A percentile compares a stretch with the other conserved stretches of the same genome.
These are phyloP conservation scores for Mechanitis mazaeus DNA, from an alignment of 2,888 invertebrate species.

Conservation along the genomic window DNA sequence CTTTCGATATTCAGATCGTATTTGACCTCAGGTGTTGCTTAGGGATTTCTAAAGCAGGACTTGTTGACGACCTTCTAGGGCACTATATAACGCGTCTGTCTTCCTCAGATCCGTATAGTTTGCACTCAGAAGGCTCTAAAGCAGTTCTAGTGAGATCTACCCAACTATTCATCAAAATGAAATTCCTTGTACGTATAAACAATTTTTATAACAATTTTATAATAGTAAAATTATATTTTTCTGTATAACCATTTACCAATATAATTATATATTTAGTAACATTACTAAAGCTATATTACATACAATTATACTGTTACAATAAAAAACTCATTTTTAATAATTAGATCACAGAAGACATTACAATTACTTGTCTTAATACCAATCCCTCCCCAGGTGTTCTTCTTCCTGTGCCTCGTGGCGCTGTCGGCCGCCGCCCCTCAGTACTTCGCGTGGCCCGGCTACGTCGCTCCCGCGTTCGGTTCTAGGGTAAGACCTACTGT, in stretches of 20 bases:
- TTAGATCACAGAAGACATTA: no score
- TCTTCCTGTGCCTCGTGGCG: slow-evolving; percentile 63
- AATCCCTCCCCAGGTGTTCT: slow-evolving; percentile 48
- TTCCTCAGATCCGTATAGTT: slow-evolving; percentile 60
- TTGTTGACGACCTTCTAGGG: slow-evolving; percentile 56
- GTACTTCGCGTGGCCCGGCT: slow-evolving; percentile 34
- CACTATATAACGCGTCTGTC: slow-evolving; percentile 57
- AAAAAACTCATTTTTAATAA: no score
- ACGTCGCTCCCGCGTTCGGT: slow-evolving; percentile 33
- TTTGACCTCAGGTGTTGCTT: slow-evolving; percentile 54
- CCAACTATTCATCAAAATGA: slow-evolving; percentile 53
- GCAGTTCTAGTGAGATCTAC: slow-evolving; percentile 70
- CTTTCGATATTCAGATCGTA: slow-evolving; percentile 59
- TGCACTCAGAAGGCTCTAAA: slow-evolving; percentile 63
- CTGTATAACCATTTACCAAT: no score
- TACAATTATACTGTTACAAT: no score
- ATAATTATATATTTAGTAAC: no score
- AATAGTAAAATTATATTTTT: not conserved
- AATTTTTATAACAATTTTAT: slow-evolving; percentile 7
- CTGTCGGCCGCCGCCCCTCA: slow-evolving; percentile 64
- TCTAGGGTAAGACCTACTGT: slow-evolving; percentile 42
- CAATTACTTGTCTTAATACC: no score
- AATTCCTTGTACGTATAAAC: slow-evolving; percentile 62
- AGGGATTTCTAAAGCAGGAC: slow-evolving; percentile 38
- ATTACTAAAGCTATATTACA: no score